Evolutionary conservation across 2,888 invertebrate genomes (phyloP).

Genomic region (Brachyptera risi): DNA sequence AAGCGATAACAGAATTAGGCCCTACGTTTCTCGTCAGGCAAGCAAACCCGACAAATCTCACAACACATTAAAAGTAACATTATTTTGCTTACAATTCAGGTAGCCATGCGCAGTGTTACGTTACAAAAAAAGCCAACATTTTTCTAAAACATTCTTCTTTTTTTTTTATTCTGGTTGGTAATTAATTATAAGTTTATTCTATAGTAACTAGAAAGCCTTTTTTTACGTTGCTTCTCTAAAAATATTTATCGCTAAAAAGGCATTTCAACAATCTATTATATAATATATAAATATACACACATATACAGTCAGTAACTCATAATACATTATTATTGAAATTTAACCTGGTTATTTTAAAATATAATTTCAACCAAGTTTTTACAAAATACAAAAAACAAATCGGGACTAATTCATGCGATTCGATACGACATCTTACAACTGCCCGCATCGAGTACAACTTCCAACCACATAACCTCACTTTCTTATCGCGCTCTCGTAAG

Average conservation of each 20-base stretch:
- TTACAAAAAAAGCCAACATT: not conserved
- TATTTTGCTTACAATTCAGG: too few species aligned
- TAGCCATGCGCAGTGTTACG: not conserved
- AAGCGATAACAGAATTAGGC: not conserved
- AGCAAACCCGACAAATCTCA: not conserved
- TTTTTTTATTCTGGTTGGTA: not conserved
- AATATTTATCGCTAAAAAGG: slow-evolving; percentile 20
- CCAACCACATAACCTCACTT: too few species aligned
- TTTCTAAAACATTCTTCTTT: not conserved
- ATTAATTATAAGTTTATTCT: not conserved
- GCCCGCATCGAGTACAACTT: too few species aligned
- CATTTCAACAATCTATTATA: slow-evolving; percentile 17
- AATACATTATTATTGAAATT: not conserved
- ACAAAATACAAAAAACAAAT: too few species aligned
- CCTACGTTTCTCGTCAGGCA: not conserved
- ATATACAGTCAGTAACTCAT: too few species aligned
- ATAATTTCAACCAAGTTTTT: not conserved
- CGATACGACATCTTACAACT: too few species aligned
- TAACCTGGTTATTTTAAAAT: not conserved
- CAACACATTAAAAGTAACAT: too few species aligned
- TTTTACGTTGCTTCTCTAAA: slow-evolving; percentile 17
- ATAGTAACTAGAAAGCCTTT: slow-evolving; percentile 8
- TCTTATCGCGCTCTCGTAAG: too few species aligned
- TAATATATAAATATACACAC: slow-evolving; percentile 19
- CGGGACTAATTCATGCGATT: too few species aligned